Base-by-base conservation (phyloP, 2,888 invertebrate genomes). In the Bursaphelenchus okinawaensis region DNA sequence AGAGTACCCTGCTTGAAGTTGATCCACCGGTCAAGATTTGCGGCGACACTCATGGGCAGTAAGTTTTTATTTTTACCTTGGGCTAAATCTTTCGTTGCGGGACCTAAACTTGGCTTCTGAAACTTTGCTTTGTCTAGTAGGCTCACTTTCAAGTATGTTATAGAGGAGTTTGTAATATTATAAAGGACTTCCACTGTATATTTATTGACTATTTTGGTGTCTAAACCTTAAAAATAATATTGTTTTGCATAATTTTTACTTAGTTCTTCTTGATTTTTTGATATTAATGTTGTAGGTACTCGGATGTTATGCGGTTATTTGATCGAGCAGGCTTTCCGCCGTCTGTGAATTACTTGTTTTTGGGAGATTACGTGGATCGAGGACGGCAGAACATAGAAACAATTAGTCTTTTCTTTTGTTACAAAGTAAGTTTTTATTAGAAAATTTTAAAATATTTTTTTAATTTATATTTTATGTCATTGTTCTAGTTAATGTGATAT, bases 291-390 rank as follows among this genome's bases (percentile, higher is more conserved):
- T 52, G 55, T 40, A 40, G 19, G 52, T n/a, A 51, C 66, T 23
- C 61, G 61, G 76, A 77, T 61, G 68, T 75, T 7, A 61, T 77
- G 23, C 70, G 76, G 9, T 40, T 76, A 16, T 76, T 77, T 68
- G 66, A 70, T 40, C 71, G 70, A 28, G 51, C 69, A 23, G 74
- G 75, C 9, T 76, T 72, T 52, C 76, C 76, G 23, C 75, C 76
- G 19, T 52, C 62, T 0, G 56, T 68, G 9, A 76, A 75, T 64
- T 76, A 75, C 52, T 61, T 76, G 20, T 76, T 76, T 61, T 72
- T 76, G 20, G 74, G 74, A 26, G 74, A 74, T 50, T 74, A 73
- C 54, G 71, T 74, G 22, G 74, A 74, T 63, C 68, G 74, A n/a
- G 74, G 74, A 16, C 27, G 56, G 7, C 68, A 68, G 55, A 74